A percentile compares a stretch with the other conserved stretches of the same genome.
Conservation (phyloP, 2,797 vertebrate genomes). For the Hemibagrus guttatus region DNA sequence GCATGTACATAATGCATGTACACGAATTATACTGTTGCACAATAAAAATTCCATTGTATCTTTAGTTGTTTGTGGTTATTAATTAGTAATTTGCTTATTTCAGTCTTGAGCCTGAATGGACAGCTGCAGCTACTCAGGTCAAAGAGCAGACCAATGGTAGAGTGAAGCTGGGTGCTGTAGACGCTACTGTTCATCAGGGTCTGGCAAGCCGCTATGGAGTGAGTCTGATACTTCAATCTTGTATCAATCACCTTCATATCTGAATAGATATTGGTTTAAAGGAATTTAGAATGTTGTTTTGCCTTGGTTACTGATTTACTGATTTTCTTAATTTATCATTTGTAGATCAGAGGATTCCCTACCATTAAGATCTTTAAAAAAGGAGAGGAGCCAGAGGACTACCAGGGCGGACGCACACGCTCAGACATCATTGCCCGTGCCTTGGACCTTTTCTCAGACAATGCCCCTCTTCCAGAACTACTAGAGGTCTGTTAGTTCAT, state of each 20-base stretch:
- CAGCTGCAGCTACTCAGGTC: slow-evolving; percentile 87
- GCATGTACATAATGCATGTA: too few species aligned
- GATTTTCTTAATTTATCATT: background rate
- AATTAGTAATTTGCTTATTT: slow-evolving; percentile 15
- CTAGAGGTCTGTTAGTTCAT: slow-evolving; percentile 77
- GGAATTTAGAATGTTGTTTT: background rate
- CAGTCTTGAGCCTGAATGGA: slow-evolving; percentile 91
- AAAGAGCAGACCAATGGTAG: slow-evolving; percentile 93
- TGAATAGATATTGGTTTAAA: background rate
- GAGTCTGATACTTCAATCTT: slow-evolving; percentile 58
- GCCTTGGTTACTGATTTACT: background rate
- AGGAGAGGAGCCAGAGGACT: slow-evolving; percentile 91
- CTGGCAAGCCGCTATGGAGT: slow-evolving; percentile 89
- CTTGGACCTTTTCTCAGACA: slow-evolving; percentile 91
- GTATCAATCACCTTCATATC: background rate
- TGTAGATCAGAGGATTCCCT: slow-evolving; percentile 91
- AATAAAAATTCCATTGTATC: background rate
- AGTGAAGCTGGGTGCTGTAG: slow-evolving; percentile 89
- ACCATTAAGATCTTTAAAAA: slow-evolving; percentile 97
- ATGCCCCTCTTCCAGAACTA: slow-evolving; percentile 84
- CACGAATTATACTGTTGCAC: background rate
- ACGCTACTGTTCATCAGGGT: slow-evolving; percentile 88
- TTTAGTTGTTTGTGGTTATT: background rate
- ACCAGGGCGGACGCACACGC: slow-evolving; percentile 86
- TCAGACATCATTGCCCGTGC: slow-evolving; percentile 85